phyloP scores from a whole-genome alignment of 2,113 vertebrate species.

The Crotalus viridis region DNA sequence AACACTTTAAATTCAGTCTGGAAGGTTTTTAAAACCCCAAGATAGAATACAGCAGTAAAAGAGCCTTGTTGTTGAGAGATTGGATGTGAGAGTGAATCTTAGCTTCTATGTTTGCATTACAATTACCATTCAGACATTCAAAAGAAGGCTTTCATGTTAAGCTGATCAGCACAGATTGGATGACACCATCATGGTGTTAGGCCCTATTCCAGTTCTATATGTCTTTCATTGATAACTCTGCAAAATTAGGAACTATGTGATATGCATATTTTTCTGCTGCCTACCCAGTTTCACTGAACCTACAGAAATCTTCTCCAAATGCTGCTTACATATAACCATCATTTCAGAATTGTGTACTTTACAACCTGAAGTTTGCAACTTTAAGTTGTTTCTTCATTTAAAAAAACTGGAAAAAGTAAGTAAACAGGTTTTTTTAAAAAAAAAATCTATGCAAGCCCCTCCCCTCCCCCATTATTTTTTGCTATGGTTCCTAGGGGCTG shows the following conservation, averaged over 20 bases:
- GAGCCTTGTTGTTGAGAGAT: neutral
- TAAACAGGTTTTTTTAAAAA: neutral
- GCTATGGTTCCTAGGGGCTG: neutral
- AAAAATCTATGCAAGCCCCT: neutral
- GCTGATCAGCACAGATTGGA: neutral
- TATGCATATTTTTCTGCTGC: neutral
- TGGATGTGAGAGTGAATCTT: neutral
- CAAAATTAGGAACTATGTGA: neutral
- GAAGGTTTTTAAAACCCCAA: neutral
- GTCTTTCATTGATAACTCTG: neutral
- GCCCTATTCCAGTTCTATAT: neutral
- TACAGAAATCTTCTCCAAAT: neutral
- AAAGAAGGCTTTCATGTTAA: neutral
- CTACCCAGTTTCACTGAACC: neutral
- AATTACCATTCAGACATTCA: neutral
- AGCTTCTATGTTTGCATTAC: neutral
- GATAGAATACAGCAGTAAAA: neutral
- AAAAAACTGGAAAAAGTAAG: neutral
- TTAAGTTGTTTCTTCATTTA: neutral
- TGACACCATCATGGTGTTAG: neutral
- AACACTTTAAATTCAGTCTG: neutral
- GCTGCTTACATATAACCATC: neutral
- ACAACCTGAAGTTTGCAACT: neutral
- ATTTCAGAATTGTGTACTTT: neutral
- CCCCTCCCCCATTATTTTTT: neutral